Evolutionary conservation across 2,888 invertebrate genomes (phyloP).

Genomic region (Azorinus chamasolen): DNA sequence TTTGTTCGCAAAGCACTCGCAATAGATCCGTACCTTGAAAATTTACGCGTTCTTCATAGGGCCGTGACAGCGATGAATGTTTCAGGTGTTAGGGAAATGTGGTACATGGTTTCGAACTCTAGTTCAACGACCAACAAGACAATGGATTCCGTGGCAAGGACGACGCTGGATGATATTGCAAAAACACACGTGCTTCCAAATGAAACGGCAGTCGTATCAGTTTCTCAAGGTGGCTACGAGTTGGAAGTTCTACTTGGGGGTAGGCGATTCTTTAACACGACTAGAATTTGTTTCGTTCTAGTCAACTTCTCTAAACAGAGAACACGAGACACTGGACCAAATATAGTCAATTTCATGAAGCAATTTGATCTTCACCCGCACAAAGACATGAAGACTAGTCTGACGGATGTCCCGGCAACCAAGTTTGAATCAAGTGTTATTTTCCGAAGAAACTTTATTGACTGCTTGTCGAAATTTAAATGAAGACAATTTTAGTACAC

Average conservation of each 20-base stretch:
- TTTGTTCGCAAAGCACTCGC: slow-evolving; percentile 10
- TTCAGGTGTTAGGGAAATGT: no score
- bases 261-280: slow-evolving; percentile 10
- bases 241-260: slow-evolving; percentile 10
- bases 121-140: no score
- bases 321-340: neutral
- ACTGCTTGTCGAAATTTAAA: no score
- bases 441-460: no score
- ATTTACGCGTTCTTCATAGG: slow-evolving; percentile 12
- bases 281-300: slow-evolving; percentile 13
- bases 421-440: no score
- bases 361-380: slow-evolving; percentile 8
- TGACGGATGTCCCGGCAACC: neutral
- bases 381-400: slow-evolving; percentile 5
- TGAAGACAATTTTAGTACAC: no score
- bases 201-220: neutral
- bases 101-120: no score
- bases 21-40: slow-evolving; percentile 8
- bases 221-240: slow-evolving; percentile 14
- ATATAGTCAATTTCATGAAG: slow-evolving; percentile 16
- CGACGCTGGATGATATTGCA: slow-evolving; percentile 9
- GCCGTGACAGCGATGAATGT: neutral
- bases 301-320: slow-evolving; percentile 8
- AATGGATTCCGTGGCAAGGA: slow-evolving; percentile 1
- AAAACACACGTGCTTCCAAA: slow-evolving; percentile 2